phyloP scores from a whole-genome alignment of 2,113 vertebrate genomes.

The Pygoscelis adeliae region DNA sequence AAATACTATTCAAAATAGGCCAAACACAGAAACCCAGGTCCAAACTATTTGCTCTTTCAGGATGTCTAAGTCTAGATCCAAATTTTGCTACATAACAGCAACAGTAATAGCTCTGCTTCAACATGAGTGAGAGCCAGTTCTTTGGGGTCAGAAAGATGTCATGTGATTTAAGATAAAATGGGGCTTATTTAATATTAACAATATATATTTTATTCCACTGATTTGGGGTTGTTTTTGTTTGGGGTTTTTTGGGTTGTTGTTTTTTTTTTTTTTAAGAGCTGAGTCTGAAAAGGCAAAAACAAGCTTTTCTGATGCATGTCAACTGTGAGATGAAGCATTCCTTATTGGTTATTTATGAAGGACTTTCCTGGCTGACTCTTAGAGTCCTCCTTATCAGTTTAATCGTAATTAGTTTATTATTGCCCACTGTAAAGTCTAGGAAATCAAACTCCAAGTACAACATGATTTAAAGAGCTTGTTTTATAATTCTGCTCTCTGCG shows the following conservation, averaged over 20 bases:
- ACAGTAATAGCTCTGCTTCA: not conserved
- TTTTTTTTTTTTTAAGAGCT: not conserved
- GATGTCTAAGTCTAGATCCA: not conserved
- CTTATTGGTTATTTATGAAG: slow-evolving; percentile 35
- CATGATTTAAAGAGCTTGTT: slow-evolving; percentile 37
- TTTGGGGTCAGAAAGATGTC: not conserved
- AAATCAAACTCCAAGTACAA: slow-evolving; percentile 51
- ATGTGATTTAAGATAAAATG: not conserved
- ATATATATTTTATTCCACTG: not conserved
- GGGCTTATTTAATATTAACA: not conserved
- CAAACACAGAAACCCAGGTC: not conserved
- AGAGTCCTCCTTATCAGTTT: slow-evolving; percentile 57
- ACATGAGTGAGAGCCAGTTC: not conserved
- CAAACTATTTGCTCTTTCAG: not conserved
- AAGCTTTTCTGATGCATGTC: slow-evolving; percentile 11
- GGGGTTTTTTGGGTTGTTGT: not conserved
- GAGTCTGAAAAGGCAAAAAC: not conserved
- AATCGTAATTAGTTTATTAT: slow-evolving; percentile 65
- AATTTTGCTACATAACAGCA: not conserved
- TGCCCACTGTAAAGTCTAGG: slow-evolving; percentile 62
- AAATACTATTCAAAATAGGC: slow-evolving; percentile 6
- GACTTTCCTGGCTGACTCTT: slow-evolving; percentile 47
- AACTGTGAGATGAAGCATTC: slow-evolving; percentile 37
- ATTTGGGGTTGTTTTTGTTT: not conserved
- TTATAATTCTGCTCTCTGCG: not conserved